Conservation (phyloP, 2,888 invertebrate genomes). For the Heliothis peltigera region DNA sequence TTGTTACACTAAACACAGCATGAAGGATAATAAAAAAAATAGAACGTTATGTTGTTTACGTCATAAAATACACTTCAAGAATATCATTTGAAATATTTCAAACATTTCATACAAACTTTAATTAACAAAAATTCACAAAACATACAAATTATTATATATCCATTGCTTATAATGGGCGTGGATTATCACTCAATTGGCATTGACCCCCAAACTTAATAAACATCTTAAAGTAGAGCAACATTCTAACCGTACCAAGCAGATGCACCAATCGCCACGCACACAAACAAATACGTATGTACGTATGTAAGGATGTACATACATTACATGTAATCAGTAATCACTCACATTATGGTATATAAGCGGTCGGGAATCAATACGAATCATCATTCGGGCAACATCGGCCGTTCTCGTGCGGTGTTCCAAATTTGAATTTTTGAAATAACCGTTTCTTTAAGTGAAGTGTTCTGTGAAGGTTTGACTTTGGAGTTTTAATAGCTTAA, state of each 20-base stretch:
- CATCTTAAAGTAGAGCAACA: conserved; percentile 53
- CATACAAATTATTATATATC: not conserved
- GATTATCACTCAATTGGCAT: conserved; percentile 17
- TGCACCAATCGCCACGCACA: conserved; percentile 62
- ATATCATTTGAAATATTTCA: too few species aligned
- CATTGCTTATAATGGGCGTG: not conserved
- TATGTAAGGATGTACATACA: conserved; percentile 39
- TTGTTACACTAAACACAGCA: too few species aligned
- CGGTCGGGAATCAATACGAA: conserved; percentile 43
- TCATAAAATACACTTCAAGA: too few species aligned
- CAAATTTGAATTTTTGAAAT: conserved; percentile 41
- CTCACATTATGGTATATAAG: conserved; percentile 61
- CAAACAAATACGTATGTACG: conserved; percentile 30
- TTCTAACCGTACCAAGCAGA: conserved; percentile 57
- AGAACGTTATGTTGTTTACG: too few species aligned
- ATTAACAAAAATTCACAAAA: not conserved
- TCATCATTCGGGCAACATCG: conserved; percentile 62
- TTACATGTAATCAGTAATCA: conserved; percentile 60
- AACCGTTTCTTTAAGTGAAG: conserved; percentile 36
- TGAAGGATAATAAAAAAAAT: too few species aligned
- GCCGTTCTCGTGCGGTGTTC: conserved; percentile 50
- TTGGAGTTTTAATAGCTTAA: not conserved
- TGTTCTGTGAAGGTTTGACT: conserved; percentile 49
- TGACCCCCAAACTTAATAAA: conserved; percentile 49
- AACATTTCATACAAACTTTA: not conserved